Evolutionary conservation across 1,140 invertebrate species (phyloP).

Genomic region (Zaprionus nigranus): DNA sequence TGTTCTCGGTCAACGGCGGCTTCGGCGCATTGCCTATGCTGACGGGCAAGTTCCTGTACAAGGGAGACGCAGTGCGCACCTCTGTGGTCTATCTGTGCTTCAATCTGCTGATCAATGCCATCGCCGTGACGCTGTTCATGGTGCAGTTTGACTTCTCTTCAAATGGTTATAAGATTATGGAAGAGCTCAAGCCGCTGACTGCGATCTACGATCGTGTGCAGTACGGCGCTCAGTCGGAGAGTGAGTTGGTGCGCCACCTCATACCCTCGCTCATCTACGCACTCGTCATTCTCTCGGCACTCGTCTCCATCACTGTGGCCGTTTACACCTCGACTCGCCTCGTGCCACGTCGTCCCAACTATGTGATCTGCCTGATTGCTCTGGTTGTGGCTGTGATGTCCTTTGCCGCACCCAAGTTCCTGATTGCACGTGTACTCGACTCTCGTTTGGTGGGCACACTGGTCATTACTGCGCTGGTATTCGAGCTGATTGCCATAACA

Average conservation of each 20-base stretch:
- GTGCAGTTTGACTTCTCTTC: conserved; percentile 77
- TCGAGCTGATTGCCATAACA: conserved; percentile 78
- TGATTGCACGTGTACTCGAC: conserved; percentile 77
- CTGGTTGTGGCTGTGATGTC: conserved; percentile 76
- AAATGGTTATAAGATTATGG: conserved; percentile 58
- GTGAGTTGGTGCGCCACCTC: conserved; percentile 56
- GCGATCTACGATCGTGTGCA: conserved; percentile 78
- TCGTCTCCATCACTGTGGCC: conserved; percentile 75
- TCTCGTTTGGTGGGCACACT: conserved; percentile 78
- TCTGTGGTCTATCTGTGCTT: conserved; percentile 83
- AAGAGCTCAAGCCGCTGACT: conserved; percentile 79
- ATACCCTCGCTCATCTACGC: conserved; percentile 72
- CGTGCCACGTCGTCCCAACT: conserved; percentile 77
- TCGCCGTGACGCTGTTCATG: conserved; percentile 82
- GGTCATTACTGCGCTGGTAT: conserved; percentile 74
- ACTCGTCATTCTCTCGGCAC: conserved; percentile 68
- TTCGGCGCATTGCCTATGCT: conserved; percentile 80
- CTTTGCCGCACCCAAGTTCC: conserved; percentile 73
- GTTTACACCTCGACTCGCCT: conserved; percentile 79
- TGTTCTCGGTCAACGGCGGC: conserved; percentile 79
- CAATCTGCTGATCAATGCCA: conserved; percentile 81
- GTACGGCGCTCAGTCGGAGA: conserved; percentile 45
- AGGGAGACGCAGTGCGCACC: conserved; percentile 82
- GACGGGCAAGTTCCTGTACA: conserved; percentile 84
- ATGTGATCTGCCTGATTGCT: conserved; percentile 78